These are phyloP conservation scores for Phyllotis vaccarum DNA, from an alignment of 2,797 vertebrate species.

Conservation along the genomic window DNA sequence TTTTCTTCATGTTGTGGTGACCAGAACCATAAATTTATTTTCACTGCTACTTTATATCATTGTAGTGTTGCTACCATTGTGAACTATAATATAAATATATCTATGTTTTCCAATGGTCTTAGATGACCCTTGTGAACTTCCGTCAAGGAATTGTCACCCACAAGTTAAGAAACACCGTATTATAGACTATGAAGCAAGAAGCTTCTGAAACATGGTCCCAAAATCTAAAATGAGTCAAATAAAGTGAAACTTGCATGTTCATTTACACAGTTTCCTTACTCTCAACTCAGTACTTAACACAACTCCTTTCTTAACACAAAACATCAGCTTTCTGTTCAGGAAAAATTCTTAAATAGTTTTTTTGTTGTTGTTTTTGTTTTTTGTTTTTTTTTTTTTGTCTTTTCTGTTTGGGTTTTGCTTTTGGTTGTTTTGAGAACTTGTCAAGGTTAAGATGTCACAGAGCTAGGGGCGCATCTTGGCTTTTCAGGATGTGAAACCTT, in stretches of 20 bases:
- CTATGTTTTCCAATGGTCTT: not conserved
- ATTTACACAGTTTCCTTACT: not conserved
- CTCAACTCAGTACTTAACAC: not conserved
- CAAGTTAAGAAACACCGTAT: not conserved
- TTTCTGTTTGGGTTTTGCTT: too few species aligned
- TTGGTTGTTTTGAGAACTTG: too few species aligned
- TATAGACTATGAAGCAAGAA: not conserved
- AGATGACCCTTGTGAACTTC: not conserved
- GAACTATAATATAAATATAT: not conserved
- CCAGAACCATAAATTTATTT: not conserved
- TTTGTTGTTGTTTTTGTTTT: too few species aligned
- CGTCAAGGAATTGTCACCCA: not conserved
- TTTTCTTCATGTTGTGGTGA: not conserved
- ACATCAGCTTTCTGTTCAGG: not conserved
- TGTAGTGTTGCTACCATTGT: not conserved
- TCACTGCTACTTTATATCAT: not conserved
- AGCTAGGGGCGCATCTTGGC: not conserved
- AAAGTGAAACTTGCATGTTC: not conserved
- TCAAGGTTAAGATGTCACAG: not conserved
- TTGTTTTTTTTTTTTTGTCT: too few species aligned
- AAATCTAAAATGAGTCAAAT: not conserved
- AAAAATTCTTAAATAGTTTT: not conserved
- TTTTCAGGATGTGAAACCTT: not conserved
- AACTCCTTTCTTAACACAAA: not conserved
- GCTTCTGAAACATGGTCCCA: not conserved